Base-by-base conservation (phyloP, 2,113 vertebrate species). In the Alethe diademata region DNA sequence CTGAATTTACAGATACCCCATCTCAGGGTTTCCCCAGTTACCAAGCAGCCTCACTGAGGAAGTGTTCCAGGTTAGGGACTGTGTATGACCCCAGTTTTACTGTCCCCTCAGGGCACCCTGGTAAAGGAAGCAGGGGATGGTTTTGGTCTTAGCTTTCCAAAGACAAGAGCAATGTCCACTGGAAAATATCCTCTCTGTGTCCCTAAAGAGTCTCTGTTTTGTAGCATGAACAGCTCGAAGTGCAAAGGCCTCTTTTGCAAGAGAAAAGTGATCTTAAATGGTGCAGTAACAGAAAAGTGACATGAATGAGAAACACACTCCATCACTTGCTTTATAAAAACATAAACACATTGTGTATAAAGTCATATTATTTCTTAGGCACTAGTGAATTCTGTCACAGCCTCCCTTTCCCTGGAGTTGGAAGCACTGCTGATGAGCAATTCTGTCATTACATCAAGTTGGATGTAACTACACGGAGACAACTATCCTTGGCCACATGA, bases 331-430 rank as follows among this genome's bases (percentile, higher is more conserved):
- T 75, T 50, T 54, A 40, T 45, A 56, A 84, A 90, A 95, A 42
- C 14, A 62, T 38, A 67, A 67, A 71, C 0, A 0, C 9, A 33
- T 19, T 40, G 8, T 54, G 14, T 53, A 28, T 35, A 65, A 56
- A 6, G 36, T 28, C 20, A 19, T 58, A 14, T 28, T 7, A 64
- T 60, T 58, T 83, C 56, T 78, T 61, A 79, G 48, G 28, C 56
- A 57, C 22, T 81, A 72, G 64, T 14, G 22, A 72, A 60, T 78
- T 65, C 51, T 56, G 13, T 16, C 36, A 83, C 70, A 88, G 61
- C 8, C 47, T 83, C 12, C 45, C 8, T 51, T 53, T 90, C 35
- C 36, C 5, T 8, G 29, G 48, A 53, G 82, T 22, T 0, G 0
- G 70, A 78, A 95, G 61, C 14, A n/a, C 11, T 0, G 2, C 31